A percentile compares a stretch with the other conserved stretches of the same genome.
These are phyloP conservation scores for Perodicticus potto DNA, from an alignment of 2,797 vertebrate genomes.

Conservation along the genomic window DNA sequence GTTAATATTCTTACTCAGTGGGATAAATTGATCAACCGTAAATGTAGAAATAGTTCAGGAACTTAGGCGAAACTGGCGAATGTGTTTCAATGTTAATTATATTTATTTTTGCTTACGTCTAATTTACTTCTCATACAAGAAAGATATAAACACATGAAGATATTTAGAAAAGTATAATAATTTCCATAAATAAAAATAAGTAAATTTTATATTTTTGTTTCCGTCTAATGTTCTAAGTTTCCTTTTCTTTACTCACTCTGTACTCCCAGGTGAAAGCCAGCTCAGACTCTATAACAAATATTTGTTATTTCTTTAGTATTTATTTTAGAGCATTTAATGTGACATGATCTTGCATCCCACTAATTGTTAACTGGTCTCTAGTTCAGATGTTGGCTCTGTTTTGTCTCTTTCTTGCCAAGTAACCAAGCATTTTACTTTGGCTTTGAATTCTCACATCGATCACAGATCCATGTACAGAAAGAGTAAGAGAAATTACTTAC, in stretches of 20 bases:
- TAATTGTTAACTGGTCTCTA: neutral
- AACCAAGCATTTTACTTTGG: neutral
- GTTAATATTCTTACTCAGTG: slow-evolving; percentile 36
- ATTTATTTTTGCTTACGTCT: neutral
- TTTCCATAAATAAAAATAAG: neutral
- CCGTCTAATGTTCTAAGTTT: neutral
- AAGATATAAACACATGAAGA: neutral
- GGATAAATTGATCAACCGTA: neutral
- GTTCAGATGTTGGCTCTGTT: neutral
- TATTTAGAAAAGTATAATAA: neutral
- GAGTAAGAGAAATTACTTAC: slow-evolving; percentile 8
- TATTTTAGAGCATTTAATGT: neutral
- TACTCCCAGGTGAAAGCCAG: neutral
- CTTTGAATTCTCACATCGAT: slow-evolving; percentile 12
- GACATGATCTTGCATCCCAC: neutral
- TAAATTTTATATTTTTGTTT: neutral
- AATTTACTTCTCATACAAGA: neutral
- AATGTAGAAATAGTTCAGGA: neutral
- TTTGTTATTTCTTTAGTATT: neutral
- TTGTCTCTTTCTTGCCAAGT: neutral
- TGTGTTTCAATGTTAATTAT: neutral
- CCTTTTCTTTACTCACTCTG: neutral
- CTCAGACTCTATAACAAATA: neutral
- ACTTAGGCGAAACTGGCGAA: neutral
- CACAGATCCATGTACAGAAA: neutral